Base-by-base conservation (phyloP, 2,797 vertebrate genomes). In the Setipinna tenuifilis region DNA sequence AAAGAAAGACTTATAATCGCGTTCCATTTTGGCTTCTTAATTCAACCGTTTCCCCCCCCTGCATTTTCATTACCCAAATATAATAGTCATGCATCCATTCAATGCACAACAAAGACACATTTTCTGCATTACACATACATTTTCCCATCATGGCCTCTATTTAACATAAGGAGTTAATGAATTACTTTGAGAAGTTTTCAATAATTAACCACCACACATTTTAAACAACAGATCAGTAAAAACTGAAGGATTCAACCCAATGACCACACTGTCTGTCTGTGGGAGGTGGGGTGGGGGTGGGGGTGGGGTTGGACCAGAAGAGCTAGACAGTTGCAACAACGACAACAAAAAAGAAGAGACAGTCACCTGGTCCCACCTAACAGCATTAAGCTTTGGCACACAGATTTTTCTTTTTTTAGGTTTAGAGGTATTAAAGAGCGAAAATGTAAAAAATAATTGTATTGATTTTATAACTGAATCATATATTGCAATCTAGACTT, bases 1-100 rank as follows among this genome's bases (percentile, higher is more conserved):
- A 48, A 65, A 84, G 35, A 54, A 82, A 92, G 11, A 89, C 3
- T 44, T 10, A 41, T 78, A 5, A 41, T 35, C 65, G 28, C 2
- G 71, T 19, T 78, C 31, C 71, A 78, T 44, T 78, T 78, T 78
- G 71, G 71, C 71, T 78, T 78, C 31, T 78, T 35, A 19, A 78
- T 35, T 78, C 71, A 21, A 44, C 19, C 5, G 7, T 17, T 21
- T 44, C 41, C 19, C 28, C 25, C 25, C 28, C 12, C 28, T 75
- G 19, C 68, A 75, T 21, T 44, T 17, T 78, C 71, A 59, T n/a
- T 59, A 59, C 58, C 3, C 17, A 19, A 21, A 59, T 17, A 78
- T 21, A 44, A 41, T 31, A 44, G 71, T 78, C 71, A 78, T 78
- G 71, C 71, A 41, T 78, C 71, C 71, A 78, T 78, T 78, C 21